A percentile compares a stretch with the other conserved stretches of the same genome.
Conservation (phyloP, 2,113 vertebrate genomes). For the Chaetura pelagica region DNA sequence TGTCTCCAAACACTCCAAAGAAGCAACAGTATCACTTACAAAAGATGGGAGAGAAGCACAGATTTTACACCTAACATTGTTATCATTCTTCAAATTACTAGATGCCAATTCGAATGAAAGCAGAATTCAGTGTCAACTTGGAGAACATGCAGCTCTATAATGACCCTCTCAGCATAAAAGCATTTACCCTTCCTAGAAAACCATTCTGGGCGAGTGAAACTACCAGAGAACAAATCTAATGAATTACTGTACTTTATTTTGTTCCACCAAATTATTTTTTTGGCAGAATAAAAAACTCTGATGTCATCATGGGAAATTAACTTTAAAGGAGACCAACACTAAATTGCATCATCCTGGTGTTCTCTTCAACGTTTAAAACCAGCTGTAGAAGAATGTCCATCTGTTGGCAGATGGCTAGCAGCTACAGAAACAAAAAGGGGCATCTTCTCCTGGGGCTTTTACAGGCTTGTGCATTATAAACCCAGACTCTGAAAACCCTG, state of each 20-base stretch:
- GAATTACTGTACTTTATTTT: not conserved
- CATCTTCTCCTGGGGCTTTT: not conserved
- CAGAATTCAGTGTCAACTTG: not conserved
- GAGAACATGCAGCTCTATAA: not conserved
- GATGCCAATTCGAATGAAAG: not conserved
- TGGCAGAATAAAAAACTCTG: not conserved
- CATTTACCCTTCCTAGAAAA: not conserved
- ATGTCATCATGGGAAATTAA: not conserved
- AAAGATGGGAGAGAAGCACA: not conserved
- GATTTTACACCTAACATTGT: not conserved
- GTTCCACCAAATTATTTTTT: not conserved
- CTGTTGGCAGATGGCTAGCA: not conserved
- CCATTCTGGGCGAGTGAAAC: not conserved
- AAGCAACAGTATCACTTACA: not conserved
- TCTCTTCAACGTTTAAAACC: not conserved
- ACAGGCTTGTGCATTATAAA: not conserved
- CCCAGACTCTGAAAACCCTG: not conserved
- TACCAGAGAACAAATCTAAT: not conserved
- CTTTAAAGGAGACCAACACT: not conserved
- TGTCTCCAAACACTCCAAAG: not conserved
- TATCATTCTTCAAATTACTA: not conserved
- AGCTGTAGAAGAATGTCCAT: not conserved
- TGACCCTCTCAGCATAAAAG: not conserved
- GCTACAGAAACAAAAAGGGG: not conserved
- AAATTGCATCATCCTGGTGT: not conserved